A percentile compares a stretch with the other conserved stretches of the same genome.
These are phyloP conservation scores for Eristalis intricaria DNA, from an alignment of 2,888 invertebrate species.

Conservation along the genomic window DNA sequence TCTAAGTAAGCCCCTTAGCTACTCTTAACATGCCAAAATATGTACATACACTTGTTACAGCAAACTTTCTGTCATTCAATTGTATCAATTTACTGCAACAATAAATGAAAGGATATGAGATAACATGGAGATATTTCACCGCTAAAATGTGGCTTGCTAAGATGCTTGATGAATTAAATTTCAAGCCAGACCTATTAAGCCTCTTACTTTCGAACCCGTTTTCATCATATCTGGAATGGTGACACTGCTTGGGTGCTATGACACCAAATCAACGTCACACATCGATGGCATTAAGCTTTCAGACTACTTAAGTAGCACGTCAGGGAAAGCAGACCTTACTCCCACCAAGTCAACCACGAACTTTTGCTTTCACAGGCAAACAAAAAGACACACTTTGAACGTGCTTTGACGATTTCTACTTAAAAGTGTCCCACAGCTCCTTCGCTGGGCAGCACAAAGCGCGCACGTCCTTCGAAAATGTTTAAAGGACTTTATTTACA, in stretches of 20 bases:
- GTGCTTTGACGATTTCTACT: neutral
- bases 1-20: no score
- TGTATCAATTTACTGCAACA: no score
- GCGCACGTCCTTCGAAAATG: constrained; percentile 16
- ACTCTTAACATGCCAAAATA: no score
- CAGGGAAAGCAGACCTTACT: neutral
- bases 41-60: no score
- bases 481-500: constrained; percentile 46
- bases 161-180: neutral
- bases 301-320: neutral
- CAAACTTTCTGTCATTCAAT: no score
- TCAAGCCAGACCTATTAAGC: neutral
- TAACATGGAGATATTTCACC: no score
- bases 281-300: neutral
- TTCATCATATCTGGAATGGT: neutral
- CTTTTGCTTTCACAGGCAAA: neutral
- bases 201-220: neutral
- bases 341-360: neutral
- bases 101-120: no score
- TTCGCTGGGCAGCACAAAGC: neutral
- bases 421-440: neutral
- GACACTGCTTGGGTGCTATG: neutral
- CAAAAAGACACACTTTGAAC: neutral
- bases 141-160: neutral
- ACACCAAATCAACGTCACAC: neutral